Evolutionary conservation across 2,888 invertebrate species (phyloP).

Genomic region (Antitype chi): DNA sequence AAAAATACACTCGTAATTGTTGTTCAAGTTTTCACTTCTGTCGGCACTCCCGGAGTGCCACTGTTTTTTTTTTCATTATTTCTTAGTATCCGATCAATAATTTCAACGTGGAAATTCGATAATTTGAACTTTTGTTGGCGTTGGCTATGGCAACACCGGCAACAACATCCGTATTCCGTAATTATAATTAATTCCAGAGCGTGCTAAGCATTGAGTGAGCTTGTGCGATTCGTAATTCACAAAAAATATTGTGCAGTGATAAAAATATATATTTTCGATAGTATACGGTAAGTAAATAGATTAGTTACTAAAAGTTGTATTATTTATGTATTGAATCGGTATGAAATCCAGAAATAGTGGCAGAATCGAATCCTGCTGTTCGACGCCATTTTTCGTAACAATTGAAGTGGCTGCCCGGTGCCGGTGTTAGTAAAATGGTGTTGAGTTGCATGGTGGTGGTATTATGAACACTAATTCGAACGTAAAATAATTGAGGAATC

Average conservation of each 20-base stretch:
- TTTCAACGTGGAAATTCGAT: too few species aligned
- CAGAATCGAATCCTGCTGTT: not conserved
- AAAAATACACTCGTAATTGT: too few species aligned
- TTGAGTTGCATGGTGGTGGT: not conserved
- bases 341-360: not conserved
- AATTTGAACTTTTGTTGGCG: too few species aligned
- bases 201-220: too few species aligned
- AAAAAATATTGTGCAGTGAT: slow-evolving; percentile 7
- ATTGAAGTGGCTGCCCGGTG: slow-evolving; percentile 6
- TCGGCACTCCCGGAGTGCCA: too few species aligned
- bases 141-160: too few species aligned
- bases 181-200: too few species aligned
- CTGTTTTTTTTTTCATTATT: too few species aligned
- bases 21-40: too few species aligned
- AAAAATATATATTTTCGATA: not conserved
- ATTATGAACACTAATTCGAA: not conserved
- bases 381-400: slow-evolving; percentile 37
- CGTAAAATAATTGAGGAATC: not conserved
- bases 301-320: not conserved
- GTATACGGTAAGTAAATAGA: slow-evolving; percentile 14
- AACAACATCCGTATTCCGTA: too few species aligned
- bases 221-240: not conserved
- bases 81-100: too few species aligned
- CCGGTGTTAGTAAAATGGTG: not conserved
- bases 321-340: not conserved